Evolutionary conservation across 92 coral and sea anemone species (phyloP).

Genomic region (Umimayanthus chanpuru): DNA sequence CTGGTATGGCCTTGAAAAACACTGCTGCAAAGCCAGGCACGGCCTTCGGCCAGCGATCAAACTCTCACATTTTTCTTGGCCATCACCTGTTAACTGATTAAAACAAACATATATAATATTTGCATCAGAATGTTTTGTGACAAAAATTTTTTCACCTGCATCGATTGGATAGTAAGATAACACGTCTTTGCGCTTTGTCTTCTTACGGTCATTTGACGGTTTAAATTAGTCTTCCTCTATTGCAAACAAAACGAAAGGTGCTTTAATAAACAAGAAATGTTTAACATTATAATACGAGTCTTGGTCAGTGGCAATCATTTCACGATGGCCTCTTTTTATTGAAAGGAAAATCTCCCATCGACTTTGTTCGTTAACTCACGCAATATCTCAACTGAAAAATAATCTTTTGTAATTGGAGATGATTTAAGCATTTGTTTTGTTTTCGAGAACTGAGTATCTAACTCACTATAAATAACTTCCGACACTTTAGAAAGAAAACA

Average conservation of each 20-base stretch:
- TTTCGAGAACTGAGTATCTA: slow-evolving; percentile 9
- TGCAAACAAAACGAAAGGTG: slow-evolving; percentile 3
- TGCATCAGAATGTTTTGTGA: slow-evolving; percentile 33
- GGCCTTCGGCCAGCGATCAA: not conserved
- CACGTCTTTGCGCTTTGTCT: not conserved
- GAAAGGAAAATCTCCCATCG: not conserved
- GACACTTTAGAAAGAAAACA: not conserved
- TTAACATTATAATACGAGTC: slow-evolving; percentile 1
- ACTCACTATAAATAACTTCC: not conserved
- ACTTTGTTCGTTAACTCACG: slow-evolving; percentile 33
- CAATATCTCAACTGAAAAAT: slow-evolving; percentile 1
- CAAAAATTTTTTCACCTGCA: slow-evolving; percentile 23
- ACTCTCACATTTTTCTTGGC: not conserved
- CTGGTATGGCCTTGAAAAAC: not conserved
- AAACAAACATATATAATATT: slow-evolving; percentile 20
- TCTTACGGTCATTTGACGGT: slow-evolving; percentile 30
- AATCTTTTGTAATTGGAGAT: slow-evolving; percentile 9
- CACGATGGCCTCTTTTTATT: not conserved
- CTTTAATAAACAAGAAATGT: slow-evolving; percentile 27
- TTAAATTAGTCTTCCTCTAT: slow-evolving; percentile 8
- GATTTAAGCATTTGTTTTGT: slow-evolving; percentile 18
- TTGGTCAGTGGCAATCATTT: not conserved
- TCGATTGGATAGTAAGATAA: slow-evolving; percentile 35
- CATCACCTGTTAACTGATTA: slow-evolving; percentile 31
- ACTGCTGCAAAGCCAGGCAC: slow-evolving; percentile 4